Conservation (phyloP, 92 coral and sea anemone genomes). For the Paramuricea clavata region DNA sequence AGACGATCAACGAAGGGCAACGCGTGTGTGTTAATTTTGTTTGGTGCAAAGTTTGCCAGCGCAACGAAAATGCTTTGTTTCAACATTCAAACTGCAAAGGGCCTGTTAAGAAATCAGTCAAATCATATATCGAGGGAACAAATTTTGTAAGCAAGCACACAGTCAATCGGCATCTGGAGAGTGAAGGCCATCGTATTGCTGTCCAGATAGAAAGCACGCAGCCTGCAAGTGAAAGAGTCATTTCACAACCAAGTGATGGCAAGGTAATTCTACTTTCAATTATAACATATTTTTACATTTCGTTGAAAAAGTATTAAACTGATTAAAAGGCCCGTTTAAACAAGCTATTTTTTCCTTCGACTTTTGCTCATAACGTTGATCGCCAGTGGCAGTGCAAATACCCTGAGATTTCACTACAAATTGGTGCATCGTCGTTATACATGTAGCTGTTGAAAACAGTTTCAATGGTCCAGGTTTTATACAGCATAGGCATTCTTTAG, state of each 20-base stretch:
- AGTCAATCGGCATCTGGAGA: constrained; percentile 11
- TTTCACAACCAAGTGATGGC: background rate
- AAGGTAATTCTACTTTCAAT: background rate
- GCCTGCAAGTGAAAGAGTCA: constrained; percentile 11
- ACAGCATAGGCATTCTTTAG: too few species aligned
- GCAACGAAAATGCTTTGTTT: background rate
- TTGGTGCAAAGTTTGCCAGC: constrained; percentile 14
- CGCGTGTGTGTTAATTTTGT: constrained; percentile 32
- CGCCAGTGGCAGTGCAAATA: too few species aligned
- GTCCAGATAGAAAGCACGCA: background rate
- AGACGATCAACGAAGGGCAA: constrained; percentile 16
- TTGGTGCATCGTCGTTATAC: too few species aligned
- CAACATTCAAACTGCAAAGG: constrained; percentile 21
- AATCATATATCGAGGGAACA: constrained; percentile 14
- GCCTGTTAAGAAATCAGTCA: background rate
- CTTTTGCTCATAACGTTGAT: too few species aligned
- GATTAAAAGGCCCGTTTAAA: background rate
- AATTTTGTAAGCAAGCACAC: constrained; percentile 29
- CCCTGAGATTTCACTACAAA: too few species aligned
- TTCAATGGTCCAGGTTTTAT: too few species aligned
- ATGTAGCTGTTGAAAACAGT: too few species aligned
- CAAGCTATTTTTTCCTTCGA: background rate
- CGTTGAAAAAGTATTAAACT: too few species aligned
- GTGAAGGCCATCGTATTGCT: constrained; percentile 42
- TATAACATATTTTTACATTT: too few species aligned